Evolutionary conservation across 1,140 invertebrate species (phyloP).

Genomic region (Arctopsyche grandis): DNA sequence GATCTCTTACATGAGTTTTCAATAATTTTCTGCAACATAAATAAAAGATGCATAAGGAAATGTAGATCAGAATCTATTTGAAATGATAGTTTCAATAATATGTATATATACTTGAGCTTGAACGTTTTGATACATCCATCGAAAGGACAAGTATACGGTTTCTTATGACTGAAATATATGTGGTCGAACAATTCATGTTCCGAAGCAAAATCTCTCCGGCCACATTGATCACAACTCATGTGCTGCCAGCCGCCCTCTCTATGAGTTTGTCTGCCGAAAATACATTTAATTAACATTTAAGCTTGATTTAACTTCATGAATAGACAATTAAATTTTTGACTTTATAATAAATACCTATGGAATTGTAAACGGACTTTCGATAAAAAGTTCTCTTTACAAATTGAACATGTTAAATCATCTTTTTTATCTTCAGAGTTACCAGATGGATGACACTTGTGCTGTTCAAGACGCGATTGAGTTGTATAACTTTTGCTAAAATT

Average conservation of each 20-base stretch:
- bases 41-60: not conserved
- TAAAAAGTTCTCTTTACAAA: constrained; percentile 35
- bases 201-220: constrained; percentile 21
- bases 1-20: constrained; percentile 35
- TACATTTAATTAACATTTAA: not conserved
- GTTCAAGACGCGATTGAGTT: constrained; percentile 18
- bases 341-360: constrained; percentile 37
- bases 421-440: constrained; percentile 28
- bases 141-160: constrained; percentile 27
- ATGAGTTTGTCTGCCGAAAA: constrained; percentile 29
- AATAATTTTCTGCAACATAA: constrained; percentile 21
- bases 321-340: not conserved
- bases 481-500: constrained; percentile 26
- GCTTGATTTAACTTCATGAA: not conserved
- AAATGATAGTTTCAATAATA: not conserved
- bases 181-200: constrained; percentile 38
- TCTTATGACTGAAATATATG: constrained; percentile 28
- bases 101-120: constrained; percentile 23
- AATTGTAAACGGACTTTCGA: constrained; percentile 40
- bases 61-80: not conserved
- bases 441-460: constrained; percentile 31
- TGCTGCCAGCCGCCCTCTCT: constrained; percentile 37
- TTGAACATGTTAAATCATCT: constrained; percentile 23
- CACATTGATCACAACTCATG: constrained; percentile 27
- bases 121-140: constrained; percentile 31